Base-by-base conservation (phyloP, 2,113 vertebrate genomes). In the Vanacampus margaritifer region DNA sequence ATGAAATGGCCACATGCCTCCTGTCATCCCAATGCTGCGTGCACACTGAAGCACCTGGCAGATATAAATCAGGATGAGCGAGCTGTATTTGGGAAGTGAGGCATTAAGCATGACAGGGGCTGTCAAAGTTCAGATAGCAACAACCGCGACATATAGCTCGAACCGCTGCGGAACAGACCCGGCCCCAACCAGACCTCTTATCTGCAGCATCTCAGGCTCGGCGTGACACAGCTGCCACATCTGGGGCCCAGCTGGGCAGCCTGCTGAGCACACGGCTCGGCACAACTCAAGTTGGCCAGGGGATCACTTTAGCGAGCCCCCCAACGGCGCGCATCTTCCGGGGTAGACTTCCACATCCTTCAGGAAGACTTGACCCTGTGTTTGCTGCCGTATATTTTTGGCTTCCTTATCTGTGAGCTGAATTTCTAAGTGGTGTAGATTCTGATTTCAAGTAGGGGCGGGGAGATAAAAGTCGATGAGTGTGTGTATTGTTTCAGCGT, bases 41-140 rank as follows among this genome's bases (percentile, higher is more conserved):
- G 71, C 84, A 82, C 73, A 79, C 81, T 79, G 75, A 83, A 82
- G 87, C 92, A 93, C 92, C 92, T 93, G 92, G 84, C 87, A 86
- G 87, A 90, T 87, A 93, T 93, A 92, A 93, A 93, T 92, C 92
- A 92, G 79, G 59, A 85, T 72, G 43, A 83, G 81, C 72, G 80
- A 87, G 87, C 91, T 88, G 87, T 87, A 87, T 90, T 90, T 90
- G 90, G 91, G 90, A 91, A 93, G 91, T 91, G 86, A 93, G 89
- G 90, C 90, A 91, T 92, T 92, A 91, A 90, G 88, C 86, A 86
- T 91, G 92, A 92, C 91, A 90, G 62, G 73, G 81, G 67, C 88
- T 89, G 91, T 89, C 91, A 91, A 87, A 92, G 89, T 93, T 91
- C 87, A 88, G 74, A 86, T 90, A 67, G 81, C 78, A 74, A 86